A percentile compares a stretch with the other conserved stretches of the same genome.
Conservation (phyloP, 1,140 invertebrate genomes). For the Phymorhynchus buccinoides region DNA sequence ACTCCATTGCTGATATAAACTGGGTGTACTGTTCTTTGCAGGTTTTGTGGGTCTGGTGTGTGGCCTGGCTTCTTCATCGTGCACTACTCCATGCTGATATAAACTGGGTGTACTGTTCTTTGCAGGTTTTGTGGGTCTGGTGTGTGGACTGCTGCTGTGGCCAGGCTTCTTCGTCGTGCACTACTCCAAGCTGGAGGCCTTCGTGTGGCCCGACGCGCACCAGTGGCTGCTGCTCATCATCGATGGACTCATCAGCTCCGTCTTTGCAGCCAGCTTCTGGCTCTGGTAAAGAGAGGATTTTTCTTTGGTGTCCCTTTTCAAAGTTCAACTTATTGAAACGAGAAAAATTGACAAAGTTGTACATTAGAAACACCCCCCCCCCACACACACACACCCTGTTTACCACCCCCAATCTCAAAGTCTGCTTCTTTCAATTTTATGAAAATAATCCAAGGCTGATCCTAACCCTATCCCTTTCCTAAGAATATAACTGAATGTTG, state of each 20-base stretch:
- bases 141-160: slow-evolving; percentile 87
- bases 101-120: slow-evolving; percentile 47
- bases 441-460: too few species aligned
- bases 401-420: too few species aligned
- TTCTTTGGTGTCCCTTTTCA: neutral
- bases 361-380: too few species aligned
- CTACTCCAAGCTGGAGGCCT: slow-evolving; percentile 83
- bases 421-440: too few species aligned
- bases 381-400: too few species aligned
- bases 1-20: too few species aligned
- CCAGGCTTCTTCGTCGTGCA: slow-evolving; percentile 89
- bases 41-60: slow-evolving; percentile 92
- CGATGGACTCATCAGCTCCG: slow-evolving; percentile 90
- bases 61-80: slow-evolving; percentile 91
- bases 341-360: too few species aligned
- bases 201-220: slow-evolving; percentile 85
- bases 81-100: slow-evolving; percentile 82
- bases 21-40: slow-evolving; percentile 71
- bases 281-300: slow-evolving; percentile 81
- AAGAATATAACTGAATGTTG: too few species aligned
- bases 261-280: slow-evolving; percentile 89
- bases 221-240: slow-evolving; percentile 86
- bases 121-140: slow-evolving; percentile 89
- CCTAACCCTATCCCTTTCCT: too few species aligned
- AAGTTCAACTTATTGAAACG: too few species aligned